Percentiles rank a stretch among this genome's conserved stretches.
Evolutionary conservation across 2,888 invertebrate species (phyloP).

Genomic region (Drosophila limbata): DNA sequence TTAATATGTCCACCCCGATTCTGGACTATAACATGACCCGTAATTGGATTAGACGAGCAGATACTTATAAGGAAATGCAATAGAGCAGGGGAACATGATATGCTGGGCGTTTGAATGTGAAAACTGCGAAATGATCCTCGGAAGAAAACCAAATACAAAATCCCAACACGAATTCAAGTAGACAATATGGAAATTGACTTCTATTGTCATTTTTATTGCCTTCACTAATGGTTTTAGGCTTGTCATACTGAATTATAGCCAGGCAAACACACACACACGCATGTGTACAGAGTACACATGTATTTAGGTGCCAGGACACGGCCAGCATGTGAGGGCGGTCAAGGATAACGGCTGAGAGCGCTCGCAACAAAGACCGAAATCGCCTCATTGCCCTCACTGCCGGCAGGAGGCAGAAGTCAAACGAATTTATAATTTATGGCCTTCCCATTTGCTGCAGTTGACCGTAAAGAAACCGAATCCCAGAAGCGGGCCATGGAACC

Average conservation of each 20-base stretch:
- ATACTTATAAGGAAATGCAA: constrained; percentile 14
- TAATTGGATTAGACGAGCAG: constrained; percentile 53
- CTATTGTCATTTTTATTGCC: constrained; percentile 81
- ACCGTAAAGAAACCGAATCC: constrained; percentile 58
- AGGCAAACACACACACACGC: constrained; percentile 35
- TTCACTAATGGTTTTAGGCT: constrained; percentile 78
- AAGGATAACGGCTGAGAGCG: constrained; percentile 69
- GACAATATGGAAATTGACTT: constrained; percentile 78
- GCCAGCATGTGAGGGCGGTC: constrained; percentile 72
- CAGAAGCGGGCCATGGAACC: constrained; percentile 36
- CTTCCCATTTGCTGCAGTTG: constrained; percentile 74
- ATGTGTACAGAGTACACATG: constrained; percentile 12
- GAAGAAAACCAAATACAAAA: constrained; percentile 25
- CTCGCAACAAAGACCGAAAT: constrained; percentile 36
- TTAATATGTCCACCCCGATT: constrained; percentile 34
- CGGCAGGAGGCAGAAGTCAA: constrained; percentile 78
- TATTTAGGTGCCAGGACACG: constrained; percentile 64
- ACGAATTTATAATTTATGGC: constrained; percentile 79
- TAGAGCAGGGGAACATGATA: constrained; percentile 47
- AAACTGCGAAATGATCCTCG: constrained; percentile 9
- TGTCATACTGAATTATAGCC: constrained; percentile 79
- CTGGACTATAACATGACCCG: constrained; percentile 48
- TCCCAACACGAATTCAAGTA: constrained; percentile 21
- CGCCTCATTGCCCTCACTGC: constrained; percentile 45
- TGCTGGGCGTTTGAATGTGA: constrained; percentile 40